phyloP scores from a whole-genome alignment of 2,113 vertebrate species.

The Notiomystis cincta region DNA sequence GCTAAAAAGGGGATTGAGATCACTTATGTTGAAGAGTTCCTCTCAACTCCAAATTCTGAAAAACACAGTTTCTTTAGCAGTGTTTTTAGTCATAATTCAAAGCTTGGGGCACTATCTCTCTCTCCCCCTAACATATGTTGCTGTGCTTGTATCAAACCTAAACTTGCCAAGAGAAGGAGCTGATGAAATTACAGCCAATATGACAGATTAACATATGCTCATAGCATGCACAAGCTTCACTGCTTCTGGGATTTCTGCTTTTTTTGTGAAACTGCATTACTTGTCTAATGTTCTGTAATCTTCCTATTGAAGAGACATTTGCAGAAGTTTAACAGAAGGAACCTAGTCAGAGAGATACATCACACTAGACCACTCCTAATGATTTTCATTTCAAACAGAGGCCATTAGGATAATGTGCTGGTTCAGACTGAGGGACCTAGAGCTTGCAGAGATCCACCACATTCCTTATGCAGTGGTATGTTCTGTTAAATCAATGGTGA shows the following conservation, averaged over 20 bases:
- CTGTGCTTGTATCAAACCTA: background rate
- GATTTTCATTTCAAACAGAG: background rate
- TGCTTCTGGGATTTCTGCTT: background rate
- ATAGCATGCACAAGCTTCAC: background rate
- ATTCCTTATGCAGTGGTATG: background rate
- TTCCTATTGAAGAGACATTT: background rate
- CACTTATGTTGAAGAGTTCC: background rate
- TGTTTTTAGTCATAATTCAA: background rate
- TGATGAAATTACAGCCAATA: background rate
- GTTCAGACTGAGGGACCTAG: background rate
- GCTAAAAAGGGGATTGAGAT: background rate
- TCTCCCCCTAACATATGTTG: background rate
- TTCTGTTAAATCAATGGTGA: background rate
- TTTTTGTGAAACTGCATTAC: background rate
- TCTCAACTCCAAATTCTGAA: background rate
- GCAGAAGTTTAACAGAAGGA: background rate
- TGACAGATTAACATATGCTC: background rate
- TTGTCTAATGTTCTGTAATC: background rate
- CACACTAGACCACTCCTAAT: background rate
- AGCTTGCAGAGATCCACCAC: background rate
- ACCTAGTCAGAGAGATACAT: background rate
- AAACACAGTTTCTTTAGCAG: background rate
- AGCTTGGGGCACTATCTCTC: background rate
- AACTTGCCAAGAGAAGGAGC: background rate
- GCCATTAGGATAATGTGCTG: background rate